Base-by-base conservation (phyloP, 1,140 invertebrate genomes). In the Papilio xuthus region DNA sequence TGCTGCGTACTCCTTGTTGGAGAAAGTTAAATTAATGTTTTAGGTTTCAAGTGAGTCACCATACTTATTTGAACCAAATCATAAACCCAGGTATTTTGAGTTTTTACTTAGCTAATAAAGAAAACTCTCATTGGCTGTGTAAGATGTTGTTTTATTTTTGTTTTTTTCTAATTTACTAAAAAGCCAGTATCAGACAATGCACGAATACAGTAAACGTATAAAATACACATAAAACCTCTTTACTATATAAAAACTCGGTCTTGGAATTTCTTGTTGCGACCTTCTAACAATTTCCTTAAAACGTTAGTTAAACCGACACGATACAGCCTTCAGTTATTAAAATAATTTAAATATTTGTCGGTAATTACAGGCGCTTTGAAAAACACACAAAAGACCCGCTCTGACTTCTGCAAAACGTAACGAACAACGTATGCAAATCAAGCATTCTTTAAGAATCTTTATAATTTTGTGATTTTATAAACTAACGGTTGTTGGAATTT, bases 221-320 rank as follows among this genome's bases (percentile, higher is more conserved):
- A 67, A 32, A 28, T 67, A 67, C 26, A 4, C 7, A 67, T 28
- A 63, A 50, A 53, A 53, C 50, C 60, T 63, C 60, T 28, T 15
- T 63, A 63, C 23, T 63, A 26, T 28, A 63, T 67, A 67, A 67
- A 67, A 67, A 28, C 60, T 67, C 12, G 26, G 12, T 67, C 60
- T 67, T 67, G 60, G 60, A 67, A 67, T 67, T 67, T 67, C 26
- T 32, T 32, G 60, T 67, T 67, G 15, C 26, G 60, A 67, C 60
- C 60, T 67, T 67, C 60, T 67, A 32, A 67, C 23, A 67, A 67
- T 67, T 67, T 28, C 60, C 60, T 67, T 28, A 67, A 67, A 60
- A 26, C 20, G 56, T 60, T 60, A 60, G 56, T 26, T 60, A 60
- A 12, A 67, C 26, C 60, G 60, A 67, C 60, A 67, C 60, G 23